These are phyloP conservation scores for Pilophorus perplexus DNA, from an alignment of 2,888 invertebrate genomes.

Conservation along the genomic window DNA sequence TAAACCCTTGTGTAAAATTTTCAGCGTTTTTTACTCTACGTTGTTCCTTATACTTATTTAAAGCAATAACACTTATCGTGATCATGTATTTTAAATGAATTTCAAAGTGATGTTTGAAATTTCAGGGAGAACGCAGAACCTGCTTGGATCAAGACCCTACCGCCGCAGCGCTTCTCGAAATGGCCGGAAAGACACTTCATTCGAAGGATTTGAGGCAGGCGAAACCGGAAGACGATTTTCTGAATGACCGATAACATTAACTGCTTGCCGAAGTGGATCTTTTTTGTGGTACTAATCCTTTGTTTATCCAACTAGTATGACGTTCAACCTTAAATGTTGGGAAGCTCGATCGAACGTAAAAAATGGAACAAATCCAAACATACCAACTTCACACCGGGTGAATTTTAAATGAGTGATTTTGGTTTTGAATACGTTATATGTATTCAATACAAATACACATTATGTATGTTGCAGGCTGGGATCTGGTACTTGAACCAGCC, in stretches of 20 bases:
- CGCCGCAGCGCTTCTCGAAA: constrained; percentile 77
- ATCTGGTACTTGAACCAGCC: too few relatives aligned
- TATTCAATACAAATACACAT: too few relatives aligned
- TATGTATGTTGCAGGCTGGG: too few relatives aligned
- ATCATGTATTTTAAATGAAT: too few relatives aligned
- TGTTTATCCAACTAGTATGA: too few relatives aligned
- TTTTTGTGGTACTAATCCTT: constrained; percentile 28
- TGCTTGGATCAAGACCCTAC: constrained; percentile 60
- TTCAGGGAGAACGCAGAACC: constrained; percentile 34
- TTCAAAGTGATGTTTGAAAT: not conserved
- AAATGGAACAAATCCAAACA: too few relatives aligned
- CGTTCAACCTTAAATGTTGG: not conserved
- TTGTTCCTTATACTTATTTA: not conserved
- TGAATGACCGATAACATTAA: constrained; percentile 17
- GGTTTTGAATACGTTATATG: too few relatives aligned
- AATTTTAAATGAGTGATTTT: too few relatives aligned
- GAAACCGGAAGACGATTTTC: constrained; percentile 33
- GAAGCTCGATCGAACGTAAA: too few relatives aligned
- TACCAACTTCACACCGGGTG: too few relatives aligned
- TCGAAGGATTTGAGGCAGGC: constrained; percentile 78
- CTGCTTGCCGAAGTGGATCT: not conserved
- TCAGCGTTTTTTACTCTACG: too few relatives aligned
- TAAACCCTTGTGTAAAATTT: too few relatives aligned
- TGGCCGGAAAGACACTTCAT: constrained; percentile 75
- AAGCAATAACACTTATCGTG: not conserved